Base-by-base conservation (phyloP, 2,797 vertebrate species). In the Parauchenoglanis punctatus region DNA sequence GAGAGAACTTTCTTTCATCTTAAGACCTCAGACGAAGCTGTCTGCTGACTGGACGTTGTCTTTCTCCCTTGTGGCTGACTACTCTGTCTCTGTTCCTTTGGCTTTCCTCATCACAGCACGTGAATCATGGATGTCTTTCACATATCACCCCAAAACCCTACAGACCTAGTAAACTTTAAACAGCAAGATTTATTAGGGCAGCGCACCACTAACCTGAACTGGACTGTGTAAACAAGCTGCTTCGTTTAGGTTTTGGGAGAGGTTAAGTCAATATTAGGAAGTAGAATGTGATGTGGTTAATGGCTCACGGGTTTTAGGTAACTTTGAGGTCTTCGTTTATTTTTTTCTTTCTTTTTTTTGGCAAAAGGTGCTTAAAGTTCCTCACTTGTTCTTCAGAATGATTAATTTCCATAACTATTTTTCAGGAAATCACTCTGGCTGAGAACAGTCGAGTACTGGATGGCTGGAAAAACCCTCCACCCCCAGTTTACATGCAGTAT, bases 401-500 rank as follows among this genome's bases (percentile, higher is more conserved):
- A 54, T 87, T 90, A 5, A 88, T n/a, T 70, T 8, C 28, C 0
- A 65, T 85, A 75, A 86, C 83, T 61, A 18, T 5, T 89, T 88
- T 1, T 75, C 85, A 97, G 96, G 95, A 96, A 92, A 92, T 96
- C 10, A 96, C 95, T 13, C 89, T 97, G 90, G 95, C 93, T 3
- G 91, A 96, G 91, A 95, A 95, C 87, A 96, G 95, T 87, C 92
- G 91, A 92, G 84, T 96, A 68, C 94, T 96, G 78, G 95, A 95
- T 58, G 58, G 90, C 8, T 97, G 96, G 96, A 96, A 96, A 93
- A 96, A 96, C 72, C 96, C 96, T 2, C 96, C 96, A 18, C 94
- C 95, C 3, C 95, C 96, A 15, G 95, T 96, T 89, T 97, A 96
- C 87, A 96, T 97, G 95, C 95, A 97, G 94, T 96, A 96, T 93